phyloP scores from a whole-genome alignment of 2,888 invertebrate genomes.

The Hyalella azteca region DNA sequence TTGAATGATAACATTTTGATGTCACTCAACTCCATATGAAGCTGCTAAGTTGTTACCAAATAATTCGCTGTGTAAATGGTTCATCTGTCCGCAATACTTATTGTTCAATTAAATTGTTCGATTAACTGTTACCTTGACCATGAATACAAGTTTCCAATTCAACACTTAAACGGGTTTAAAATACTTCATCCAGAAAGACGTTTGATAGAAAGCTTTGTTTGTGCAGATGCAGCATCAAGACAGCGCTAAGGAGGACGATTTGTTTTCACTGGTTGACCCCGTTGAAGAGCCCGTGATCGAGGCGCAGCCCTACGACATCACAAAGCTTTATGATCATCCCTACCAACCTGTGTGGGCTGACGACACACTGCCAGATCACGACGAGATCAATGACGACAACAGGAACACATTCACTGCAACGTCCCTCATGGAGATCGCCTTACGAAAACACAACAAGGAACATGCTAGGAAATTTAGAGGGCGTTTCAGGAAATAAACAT shows the following conservation, averaged over 20 bases:
- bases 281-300: neutral
- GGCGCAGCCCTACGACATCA: slow-evolving; percentile 1
- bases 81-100: too few relatives aligned
- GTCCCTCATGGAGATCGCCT: neutral
- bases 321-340: slow-evolving; percentile 1
- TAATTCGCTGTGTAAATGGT: too few relatives aligned
- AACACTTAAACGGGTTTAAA: too few relatives aligned
- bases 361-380: neutral
- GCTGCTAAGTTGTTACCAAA: too few relatives aligned
- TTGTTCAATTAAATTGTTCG: too few relatives aligned
- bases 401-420: slow-evolving; percentile 16
- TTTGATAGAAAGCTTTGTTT: too few relatives aligned
- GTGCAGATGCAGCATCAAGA: slow-evolving; percentile 7
- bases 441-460: neutral
- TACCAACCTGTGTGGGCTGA: slow-evolving; percentile 30
- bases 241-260: neutral
- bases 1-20: too few relatives aligned
- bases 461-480: neutral
- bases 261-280: neutral
- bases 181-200: too few relatives aligned
- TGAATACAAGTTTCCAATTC: too few relatives aligned
- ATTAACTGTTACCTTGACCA: too few relatives aligned
- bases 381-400: slow-evolving; percentile 28
- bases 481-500: slow-evolving; percentile 1
- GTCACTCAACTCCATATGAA: too few relatives aligned